Evolutionary conservation across 1,140 invertebrate species (phyloP), one percentile per base, ranked within the genome.

Genomic region (Zaprionus nigranus): DNA sequence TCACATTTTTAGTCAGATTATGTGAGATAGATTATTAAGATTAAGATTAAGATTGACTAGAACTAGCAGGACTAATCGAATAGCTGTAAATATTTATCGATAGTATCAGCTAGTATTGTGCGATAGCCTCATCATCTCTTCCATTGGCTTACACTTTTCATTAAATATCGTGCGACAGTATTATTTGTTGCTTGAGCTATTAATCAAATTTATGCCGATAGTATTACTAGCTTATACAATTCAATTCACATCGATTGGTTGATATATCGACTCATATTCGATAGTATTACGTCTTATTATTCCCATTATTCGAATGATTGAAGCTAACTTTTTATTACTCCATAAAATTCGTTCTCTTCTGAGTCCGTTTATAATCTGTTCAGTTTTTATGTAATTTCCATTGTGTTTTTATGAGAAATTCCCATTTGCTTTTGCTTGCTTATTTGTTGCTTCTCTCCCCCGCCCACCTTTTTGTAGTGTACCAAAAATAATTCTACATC

Each of bases 401-500:
- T 43, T n/a, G 11, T n/a, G 38, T 49, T 71, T 57, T 28, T 13
- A 24, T 26, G 17, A 40, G 6, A 40, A 30, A 65, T 64, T 30
- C 13, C 28, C 12, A 5, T 24, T 43, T 58, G 15, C 34, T 13
- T 58, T 51, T 57, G 68, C 24, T 36, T 36, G 54, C 1, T 3
- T 64, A n/a, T 63, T 65, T 22, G 28, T 58, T 53, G 24, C 46
- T 58, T 46, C n/a, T 34, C 53, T 73, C 30, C 26, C 26, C 15
- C 15, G 38, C 15, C 15, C 38, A 7, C 38, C 15, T 6, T 40
- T 40, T n/a, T 2, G n/a, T 57, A 43, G 26, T 43, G 40, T 54
- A 6, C 64, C 26, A 43, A 60, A 69, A 62, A 69, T 69, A 49
- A 62, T 49, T 49, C 28, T 34, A n/a, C n/a, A 22, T 57, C 51